Percentiles rank a stretch among this genome's conserved stretches.
Evolutionary conservation across 2,797 vertebrate genomes (phyloP).

Genomic region (Xenentodon cancila): DNA sequence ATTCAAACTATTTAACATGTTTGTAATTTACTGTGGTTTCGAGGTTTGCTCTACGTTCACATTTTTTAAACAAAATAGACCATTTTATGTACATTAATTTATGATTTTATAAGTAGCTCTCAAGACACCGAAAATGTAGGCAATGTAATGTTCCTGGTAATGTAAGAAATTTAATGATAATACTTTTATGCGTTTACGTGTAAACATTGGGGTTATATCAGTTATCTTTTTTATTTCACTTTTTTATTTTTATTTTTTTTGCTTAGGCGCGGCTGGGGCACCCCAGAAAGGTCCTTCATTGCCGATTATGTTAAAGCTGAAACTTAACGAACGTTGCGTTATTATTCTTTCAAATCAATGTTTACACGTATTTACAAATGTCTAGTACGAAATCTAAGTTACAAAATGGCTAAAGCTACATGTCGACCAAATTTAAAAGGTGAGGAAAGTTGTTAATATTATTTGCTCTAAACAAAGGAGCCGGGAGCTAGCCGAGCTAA

Average conservation of each 20-base stretch:
- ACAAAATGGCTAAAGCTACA: constrained; percentile 48
- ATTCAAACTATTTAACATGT: too few relatives aligned
- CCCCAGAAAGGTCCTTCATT: constrained; percentile 29
- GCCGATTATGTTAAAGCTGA: constrained; percentile 39
- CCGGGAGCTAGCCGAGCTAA: constrained; percentile 11
- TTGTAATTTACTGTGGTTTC: too few relatives aligned
- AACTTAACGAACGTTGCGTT: constrained; percentile 25
- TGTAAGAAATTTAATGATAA: too few relatives aligned
- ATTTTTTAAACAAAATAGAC: too few relatives aligned
- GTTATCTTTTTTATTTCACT: too few relatives aligned
- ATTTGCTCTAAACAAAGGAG: background rate
- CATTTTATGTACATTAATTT: too few relatives aligned
- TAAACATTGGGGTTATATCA: too few relatives aligned
- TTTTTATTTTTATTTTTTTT: background rate
- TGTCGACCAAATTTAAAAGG: constrained; percentile 63
- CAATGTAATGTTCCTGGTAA: too few relatives aligned
- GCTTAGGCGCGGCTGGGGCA: constrained; percentile 49
- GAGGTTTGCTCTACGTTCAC: too few relatives aligned
- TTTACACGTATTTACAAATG: constrained; percentile 27
- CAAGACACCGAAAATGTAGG: too few relatives aligned
- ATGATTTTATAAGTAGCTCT: too few relatives aligned
- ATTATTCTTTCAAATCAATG: background rate
- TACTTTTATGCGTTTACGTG: too few relatives aligned
- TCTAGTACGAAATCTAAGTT: constrained; percentile 31
- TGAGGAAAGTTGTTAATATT: constrained; percentile 37